Percentiles rank a stretch among this genome's conserved stretches.
Evolutionary conservation across 2,888 invertebrate genomes (phyloP).

Genomic region (Phortica okadai): DNA sequence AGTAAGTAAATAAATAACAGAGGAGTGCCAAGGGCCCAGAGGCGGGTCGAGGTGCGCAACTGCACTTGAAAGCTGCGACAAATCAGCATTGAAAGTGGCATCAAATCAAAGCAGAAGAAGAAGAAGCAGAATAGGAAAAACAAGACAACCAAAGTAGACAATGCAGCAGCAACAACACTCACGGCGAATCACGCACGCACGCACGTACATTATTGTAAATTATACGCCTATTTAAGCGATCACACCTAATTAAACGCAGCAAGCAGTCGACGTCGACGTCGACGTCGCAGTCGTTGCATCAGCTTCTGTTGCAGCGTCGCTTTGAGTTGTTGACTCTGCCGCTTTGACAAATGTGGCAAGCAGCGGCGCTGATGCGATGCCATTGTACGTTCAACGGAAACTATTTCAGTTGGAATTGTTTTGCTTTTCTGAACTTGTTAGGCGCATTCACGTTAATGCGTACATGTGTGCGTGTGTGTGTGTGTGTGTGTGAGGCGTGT

Average conservation of each 20-base stretch:
- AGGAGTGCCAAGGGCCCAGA: neutral
- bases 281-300: neutral
- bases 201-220: constrained; percentile 35
- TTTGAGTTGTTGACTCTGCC: constrained; percentile 14
- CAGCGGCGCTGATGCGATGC: neutral
- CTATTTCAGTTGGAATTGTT: constrained; percentile 36
- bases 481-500: constrained; percentile 61
- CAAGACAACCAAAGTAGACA: neutral
- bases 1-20: neutral
- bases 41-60: neutral
- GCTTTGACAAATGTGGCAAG: constrained; percentile 30
- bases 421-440: constrained; percentile 34
- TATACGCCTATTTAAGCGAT: constrained; percentile 47
- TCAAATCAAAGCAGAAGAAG: constrained; percentile 39
- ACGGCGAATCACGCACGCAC: neutral
- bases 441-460: neutral
- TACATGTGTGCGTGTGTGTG: constrained; percentile 18
- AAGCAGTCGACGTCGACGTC: constrained; percentile 9
- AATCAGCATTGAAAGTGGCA: constrained; percentile 55
- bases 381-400: neutral
- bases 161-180: neutral
- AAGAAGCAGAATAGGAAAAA: neutral
- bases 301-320: constrained; percentile 25
- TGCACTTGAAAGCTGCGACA: constrained; percentile 32
- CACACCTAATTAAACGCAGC: constrained; percentile 54